These are phyloP conservation scores for Chironex yamaguchii DNA, from an alignment of 30 jellyfish, hydroid and myxozoan genomes.

Conservation along the genomic window DNA sequence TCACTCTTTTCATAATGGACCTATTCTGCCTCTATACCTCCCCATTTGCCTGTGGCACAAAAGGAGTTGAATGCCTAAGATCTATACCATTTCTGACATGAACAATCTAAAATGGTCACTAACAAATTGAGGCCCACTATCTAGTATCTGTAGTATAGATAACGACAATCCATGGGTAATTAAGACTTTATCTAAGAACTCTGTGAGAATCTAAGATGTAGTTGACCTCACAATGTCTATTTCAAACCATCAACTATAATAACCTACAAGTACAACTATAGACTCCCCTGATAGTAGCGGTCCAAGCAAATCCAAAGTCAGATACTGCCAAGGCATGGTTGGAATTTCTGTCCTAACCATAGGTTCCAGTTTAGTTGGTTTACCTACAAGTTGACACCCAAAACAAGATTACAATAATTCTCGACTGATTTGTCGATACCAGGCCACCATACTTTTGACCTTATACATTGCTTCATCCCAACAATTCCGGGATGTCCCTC, in stretches of 20 bases:
- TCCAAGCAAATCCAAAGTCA: slow-evolving; percentile 50
- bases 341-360: slow-evolving; percentile 61
- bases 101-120: slow-evolving; percentile 34
- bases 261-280: too few species aligned
- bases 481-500: slow-evolving; percentile 61
- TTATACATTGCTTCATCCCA: slow-evolving; percentile 32
- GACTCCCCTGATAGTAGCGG: slow-evolving; percentile 68
- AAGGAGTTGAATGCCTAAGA: slow-evolving; percentile 48
- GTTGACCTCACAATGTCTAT: too few species aligned
- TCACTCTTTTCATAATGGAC: slow-evolving; percentile 30
- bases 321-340: slow-evolving; percentile 56
- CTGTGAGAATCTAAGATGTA: too few species aligned
- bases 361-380: slow-evolving; percentile 48
- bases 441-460: slow-evolving; percentile 75
- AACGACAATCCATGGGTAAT: too few species aligned
- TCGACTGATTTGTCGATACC: slow-evolving; percentile 56
- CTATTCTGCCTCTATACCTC: slow-evolving; percentile 51
- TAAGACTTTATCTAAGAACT: too few species aligned
- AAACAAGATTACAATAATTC: slow-evolving; percentile 35
- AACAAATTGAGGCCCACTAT: slow-evolving; percentile 69
- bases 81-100: slow-evolving; percentile 38
- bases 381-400: slow-evolving; percentile 50
- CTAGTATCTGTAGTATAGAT: too few species aligned
- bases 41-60: slow-evolving; percentile 71
- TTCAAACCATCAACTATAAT: too few species aligned